Evolutionary conservation across 92 coral and sea anemone genomes (phyloP).

Genomic region (Phenganax subtilis): DNA sequence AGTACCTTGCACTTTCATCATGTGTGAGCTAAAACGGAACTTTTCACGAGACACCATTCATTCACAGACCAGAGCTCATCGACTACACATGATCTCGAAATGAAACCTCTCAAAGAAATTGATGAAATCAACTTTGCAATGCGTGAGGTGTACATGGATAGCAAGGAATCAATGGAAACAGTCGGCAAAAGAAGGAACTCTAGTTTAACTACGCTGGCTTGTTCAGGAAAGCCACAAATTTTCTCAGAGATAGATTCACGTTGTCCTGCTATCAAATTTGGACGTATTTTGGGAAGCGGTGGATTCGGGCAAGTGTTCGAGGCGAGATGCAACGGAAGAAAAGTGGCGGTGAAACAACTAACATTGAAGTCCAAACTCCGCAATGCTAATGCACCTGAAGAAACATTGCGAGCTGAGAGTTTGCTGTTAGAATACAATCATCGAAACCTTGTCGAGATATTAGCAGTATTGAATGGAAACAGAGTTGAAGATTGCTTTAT

Average conservation of each 20-base stretch:
- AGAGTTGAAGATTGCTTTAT: constrained; percentile 65
- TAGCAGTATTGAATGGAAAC: constrained; percentile 68
- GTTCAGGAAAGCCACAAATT: background rate
- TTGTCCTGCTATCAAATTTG: constrained; percentile 43
- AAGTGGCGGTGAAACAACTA: constrained; percentile 80
- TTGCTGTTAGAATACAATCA: constrained; percentile 75
- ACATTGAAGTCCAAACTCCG: constrained; percentile 67
- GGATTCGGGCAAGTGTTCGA: constrained; percentile 92
- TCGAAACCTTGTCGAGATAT: constrained; percentile 72
- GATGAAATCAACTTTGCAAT: constrained; percentile 5
- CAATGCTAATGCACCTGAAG: constrained; percentile 81
- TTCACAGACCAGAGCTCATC: background rate
- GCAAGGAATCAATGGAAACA: constrained; percentile 14
- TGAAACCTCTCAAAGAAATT: constrained; percentile 19
- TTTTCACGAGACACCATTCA: background rate
- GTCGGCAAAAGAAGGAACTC: background rate
- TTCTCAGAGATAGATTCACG: background rate
- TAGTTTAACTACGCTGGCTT: background rate
- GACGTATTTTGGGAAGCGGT: constrained; percentile 81
- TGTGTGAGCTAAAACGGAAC: constrained; percentile 30
- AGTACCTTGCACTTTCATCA: constrained; percentile 24
- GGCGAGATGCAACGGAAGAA: constrained; percentile 68
- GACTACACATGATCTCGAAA: constrained; percentile 4
- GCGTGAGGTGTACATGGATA: constrained; percentile 11
- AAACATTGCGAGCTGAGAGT: constrained; percentile 94